These are phyloP conservation scores for Eilema depressum DNA, from an alignment of 2,888 invertebrate species.

Conservation along the genomic window DNA sequence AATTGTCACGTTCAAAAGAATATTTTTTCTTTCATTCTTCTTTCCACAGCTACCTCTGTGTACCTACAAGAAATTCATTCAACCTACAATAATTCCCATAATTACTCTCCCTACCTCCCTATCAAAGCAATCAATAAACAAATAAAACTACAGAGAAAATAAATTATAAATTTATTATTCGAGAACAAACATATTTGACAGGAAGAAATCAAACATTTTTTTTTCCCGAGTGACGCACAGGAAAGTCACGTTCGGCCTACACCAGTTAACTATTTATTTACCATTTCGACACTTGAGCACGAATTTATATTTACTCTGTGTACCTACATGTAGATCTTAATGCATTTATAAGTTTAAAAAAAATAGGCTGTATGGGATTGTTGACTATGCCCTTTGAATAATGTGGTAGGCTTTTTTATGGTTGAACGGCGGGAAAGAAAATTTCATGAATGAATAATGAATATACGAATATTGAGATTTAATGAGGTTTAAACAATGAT, in stretches of 20 bases:
- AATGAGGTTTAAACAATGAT: not conserved
- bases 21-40: too few species aligned
- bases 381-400: slow-evolving; percentile 38
- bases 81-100: not conserved
- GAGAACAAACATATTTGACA: slow-evolving; percentile 47
- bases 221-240: slow-evolving; percentile 32
- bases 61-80: not conserved
- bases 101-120: not conserved
- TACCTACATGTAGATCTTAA: slow-evolving; percentile 63
- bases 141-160: slow-evolving; percentile 33
- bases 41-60: too few species aligned
- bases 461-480: not conserved
- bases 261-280: slow-evolving; percentile 65
- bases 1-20: too few species aligned
- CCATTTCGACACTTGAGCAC: slow-evolving; percentile 70
- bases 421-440: not conserved
- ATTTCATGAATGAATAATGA: slow-evolving; percentile 12
- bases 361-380: slow-evolving; percentile 39
- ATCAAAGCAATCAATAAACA: slow-evolving; percentile 33
- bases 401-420: slow-evolving; percentile 10
- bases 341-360: slow-evolving; percentile 71
- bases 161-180: slow-evolving; percentile 41
- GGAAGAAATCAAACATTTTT: slow-evolving; percentile 44
- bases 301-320: slow-evolving; percentile 58
- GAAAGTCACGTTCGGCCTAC: slow-evolving; percentile 72